Evolutionary conservation across 2,113 vertebrate genomes (phyloP).

Genomic region (Corapipo altera): DNA sequence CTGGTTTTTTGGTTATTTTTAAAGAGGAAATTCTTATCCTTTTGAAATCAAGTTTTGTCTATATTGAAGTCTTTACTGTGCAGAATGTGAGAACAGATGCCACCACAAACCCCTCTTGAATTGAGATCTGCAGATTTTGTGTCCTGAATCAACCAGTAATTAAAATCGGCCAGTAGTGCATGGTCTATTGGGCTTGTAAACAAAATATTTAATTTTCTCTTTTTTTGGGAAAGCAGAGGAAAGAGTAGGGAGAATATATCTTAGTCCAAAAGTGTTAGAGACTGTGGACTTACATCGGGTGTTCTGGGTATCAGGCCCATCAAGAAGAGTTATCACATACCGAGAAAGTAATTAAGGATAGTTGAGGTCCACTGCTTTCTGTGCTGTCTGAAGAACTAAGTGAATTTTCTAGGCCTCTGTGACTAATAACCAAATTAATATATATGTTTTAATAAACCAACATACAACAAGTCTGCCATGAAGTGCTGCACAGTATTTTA

Average conservation of each 20-base stretch:
- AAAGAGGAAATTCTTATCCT: background rate
- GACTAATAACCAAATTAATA: constrained; percentile 2
- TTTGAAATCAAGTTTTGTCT: background rate
- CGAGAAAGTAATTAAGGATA: constrained; percentile 11
- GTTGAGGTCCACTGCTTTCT: constrained; percentile 15
- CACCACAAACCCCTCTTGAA: background rate
- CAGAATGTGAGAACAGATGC: background rate
- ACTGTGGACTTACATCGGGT: background rate
- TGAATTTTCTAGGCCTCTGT: background rate
- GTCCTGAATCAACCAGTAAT: background rate
- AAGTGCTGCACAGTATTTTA: background rate
- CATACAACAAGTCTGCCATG: background rate
- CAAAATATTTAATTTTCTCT: background rate
- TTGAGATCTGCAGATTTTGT: background rate
- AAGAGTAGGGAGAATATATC: background rate
- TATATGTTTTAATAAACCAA: constrained; percentile 6
- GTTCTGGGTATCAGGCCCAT: background rate
- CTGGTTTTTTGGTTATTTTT: background rate
- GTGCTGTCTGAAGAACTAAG: background rate
- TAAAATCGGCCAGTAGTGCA: background rate
- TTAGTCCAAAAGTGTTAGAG: background rate
- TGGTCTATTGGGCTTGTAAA: background rate
- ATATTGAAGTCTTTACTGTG: background rate
- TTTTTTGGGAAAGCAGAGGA: background rate
- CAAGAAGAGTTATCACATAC: background rate